A percentile compares a stretch with the other conserved stretches of the same genome.
These are phyloP conservation scores for Microcebus murinus DNA, from an alignment of 2,113 vertebrate species.

Conservation along the genomic window DNA sequence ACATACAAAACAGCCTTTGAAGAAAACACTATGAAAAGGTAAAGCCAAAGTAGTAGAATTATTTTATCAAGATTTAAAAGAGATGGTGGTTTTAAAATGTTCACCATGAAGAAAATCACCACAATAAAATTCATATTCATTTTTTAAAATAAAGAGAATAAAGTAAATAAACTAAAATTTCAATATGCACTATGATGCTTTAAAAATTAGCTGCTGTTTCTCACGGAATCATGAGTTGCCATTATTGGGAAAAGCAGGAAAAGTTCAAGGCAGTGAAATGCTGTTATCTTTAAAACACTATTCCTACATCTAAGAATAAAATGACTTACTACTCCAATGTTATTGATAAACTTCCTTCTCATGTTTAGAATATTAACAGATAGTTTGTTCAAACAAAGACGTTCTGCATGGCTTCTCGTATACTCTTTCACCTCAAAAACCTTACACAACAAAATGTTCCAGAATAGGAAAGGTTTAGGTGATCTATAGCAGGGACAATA, in stretches of 20 bases:
- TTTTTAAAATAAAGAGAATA: constrained; percentile 8
- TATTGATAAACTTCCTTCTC: background rate
- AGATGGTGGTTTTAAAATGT: background rate
- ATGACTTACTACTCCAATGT: background rate
- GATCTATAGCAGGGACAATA: background rate
- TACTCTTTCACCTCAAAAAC: background rate
- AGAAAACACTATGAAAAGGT: background rate
- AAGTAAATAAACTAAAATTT: background rate
- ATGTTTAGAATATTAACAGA: background rate
- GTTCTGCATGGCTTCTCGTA: background rate
- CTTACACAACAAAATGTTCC: background rate
- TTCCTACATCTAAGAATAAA: constrained; percentile 7
- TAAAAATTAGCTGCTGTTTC: background rate
- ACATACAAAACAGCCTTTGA: background rate
- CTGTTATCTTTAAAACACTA: background rate
- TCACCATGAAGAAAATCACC: background rate
- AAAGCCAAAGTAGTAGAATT: background rate
- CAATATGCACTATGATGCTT: background rate
- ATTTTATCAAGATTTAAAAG: background rate
- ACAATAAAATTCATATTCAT: background rate
- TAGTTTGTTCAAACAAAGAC: background rate
- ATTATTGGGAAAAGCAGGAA: constrained; percentile 1
- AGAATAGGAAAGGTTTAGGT: background rate
- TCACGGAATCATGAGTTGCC: background rate
- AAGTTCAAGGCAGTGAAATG: constrained; percentile 8